Base-by-base conservation (phyloP, 2,797 vertebrate species). In the Mastacembelus armatus region DNA sequence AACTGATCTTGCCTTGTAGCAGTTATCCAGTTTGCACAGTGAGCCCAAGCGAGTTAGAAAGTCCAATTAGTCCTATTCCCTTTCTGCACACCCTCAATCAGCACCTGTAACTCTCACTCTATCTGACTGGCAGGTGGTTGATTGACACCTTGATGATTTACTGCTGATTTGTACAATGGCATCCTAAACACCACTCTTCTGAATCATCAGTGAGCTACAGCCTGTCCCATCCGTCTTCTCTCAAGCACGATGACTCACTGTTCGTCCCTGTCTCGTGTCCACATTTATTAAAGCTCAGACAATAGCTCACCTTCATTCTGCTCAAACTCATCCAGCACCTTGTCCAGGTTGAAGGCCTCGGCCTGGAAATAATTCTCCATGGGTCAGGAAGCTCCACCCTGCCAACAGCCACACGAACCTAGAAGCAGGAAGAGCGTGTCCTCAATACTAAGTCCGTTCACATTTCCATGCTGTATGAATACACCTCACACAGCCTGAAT, bases 291-390 rank as follows among this genome's bases (percentile, higher is more conserved):
- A 29, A 78, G 19, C 33, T 3, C 1, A 26, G 0, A 4, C 43
- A 1, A 22, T 0, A 1, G n/a, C 94, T 93, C 86, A 99, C 98
- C 98, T 98, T 98, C 96, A 58, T 98, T 98, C 94, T 98, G 96
- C 91, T 99, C 98, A 83, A 99, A 99, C 90, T 99, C 98, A 66
- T 99, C 98, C 94, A 99, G 95, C 90, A 99, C 98, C 95, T 98
- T 99, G 93, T 99, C 98, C 92, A 99, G 95, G 95, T 98, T 98
- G 92, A 96, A 99, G 89, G 97, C 96, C 93, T 98, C 98, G 91
- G 96, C 95, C 95, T 99, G 97, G 92, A 99, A 99, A 90, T 99
- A 99, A 95, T 98, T 98, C 97, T 99, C 98, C 98, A 99, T 99
- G 96, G 87, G 95, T 97, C 92, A 96, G 89, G 86, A 95, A 94